phyloP scores from a whole-genome alignment of 2,888 invertebrate species.

The Chalcis sispes region DNA sequence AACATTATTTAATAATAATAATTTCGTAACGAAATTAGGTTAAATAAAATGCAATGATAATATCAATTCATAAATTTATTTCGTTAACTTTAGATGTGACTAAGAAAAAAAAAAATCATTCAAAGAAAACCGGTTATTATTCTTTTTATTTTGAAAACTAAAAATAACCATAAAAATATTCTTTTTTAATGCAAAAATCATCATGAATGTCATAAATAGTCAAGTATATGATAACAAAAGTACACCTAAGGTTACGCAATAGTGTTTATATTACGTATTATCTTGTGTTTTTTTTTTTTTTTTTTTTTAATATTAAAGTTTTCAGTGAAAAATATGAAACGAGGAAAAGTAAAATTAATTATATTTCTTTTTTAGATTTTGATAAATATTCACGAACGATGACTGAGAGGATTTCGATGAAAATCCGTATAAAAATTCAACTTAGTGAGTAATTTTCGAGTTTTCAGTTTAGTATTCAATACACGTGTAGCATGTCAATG shows the following conservation, averaged over 20 bases:
- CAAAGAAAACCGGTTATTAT: slow-evolving; percentile 28
- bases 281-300: background rate
- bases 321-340: slow-evolving; percentile 12
- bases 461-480: background rate
- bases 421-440: slow-evolving; percentile 24
- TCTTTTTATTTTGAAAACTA: background rate
- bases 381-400: slow-evolving; percentile 37
- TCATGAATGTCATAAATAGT: slow-evolving; percentile 5
- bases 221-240: slow-evolving; percentile 14
- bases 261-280: background rate
- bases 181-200: background rate
- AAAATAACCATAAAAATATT: slow-evolving; percentile 1
- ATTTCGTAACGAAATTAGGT: too few species aligned
- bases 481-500: background rate
- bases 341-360: too few species aligned
- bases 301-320: background rate
- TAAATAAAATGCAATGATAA: too few species aligned
- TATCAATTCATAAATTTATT: background rate
- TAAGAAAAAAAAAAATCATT: slow-evolving; percentile 7
- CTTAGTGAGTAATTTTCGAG: background rate
- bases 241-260: slow-evolving; percentile 3
- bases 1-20: too few species aligned
- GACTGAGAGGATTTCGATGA: slow-evolving; percentile 18
- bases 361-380: slow-evolving; percentile 5
- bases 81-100: slow-evolving; percentile 23